phyloP scores from a whole-genome alignment of 2,113 vertebrate species.

The Datnioides undecimradiatus region DNA sequence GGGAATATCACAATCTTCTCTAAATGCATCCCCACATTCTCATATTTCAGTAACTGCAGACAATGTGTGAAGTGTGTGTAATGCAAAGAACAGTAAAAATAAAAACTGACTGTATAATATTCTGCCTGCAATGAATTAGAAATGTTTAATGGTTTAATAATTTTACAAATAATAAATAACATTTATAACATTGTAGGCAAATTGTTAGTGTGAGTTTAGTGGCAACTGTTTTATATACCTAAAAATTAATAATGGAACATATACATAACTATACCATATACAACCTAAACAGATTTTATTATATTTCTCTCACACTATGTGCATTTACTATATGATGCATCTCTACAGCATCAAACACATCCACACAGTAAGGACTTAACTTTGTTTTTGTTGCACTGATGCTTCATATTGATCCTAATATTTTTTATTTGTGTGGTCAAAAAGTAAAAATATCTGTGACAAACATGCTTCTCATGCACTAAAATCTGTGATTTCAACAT shows the following conservation, averaged over 20 bases:
- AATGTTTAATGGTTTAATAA: neutral
- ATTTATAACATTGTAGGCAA: neutral
- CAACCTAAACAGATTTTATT: neutral
- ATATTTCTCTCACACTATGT: neutral
- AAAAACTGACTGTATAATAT: neutral
- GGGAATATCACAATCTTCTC: neutral
- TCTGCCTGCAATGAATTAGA: neutral
- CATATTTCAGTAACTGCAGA: neutral
- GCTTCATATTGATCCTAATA: no score
- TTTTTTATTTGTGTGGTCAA: no score
- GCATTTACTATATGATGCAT: neutral
- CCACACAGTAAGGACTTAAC: neutral
- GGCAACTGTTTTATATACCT: no score
- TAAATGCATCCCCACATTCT: neutral
- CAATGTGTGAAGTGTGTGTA: neutral
- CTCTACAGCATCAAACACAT: neutral
- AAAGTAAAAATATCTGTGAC: neutral
- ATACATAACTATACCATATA: no score
- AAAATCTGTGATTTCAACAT: neutral
- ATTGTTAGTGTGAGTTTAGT: neutral
- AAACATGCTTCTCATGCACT: neutral
- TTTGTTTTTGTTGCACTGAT: neutral
- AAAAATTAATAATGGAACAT: neutral
- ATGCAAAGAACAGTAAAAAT: conserved; percentile 2
- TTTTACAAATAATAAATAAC: neutral